These are phyloP conservation scores for Thecocarcelia acutangulata DNA, from an alignment of 2,888 invertebrate species.

Conservation along the genomic window DNA sequence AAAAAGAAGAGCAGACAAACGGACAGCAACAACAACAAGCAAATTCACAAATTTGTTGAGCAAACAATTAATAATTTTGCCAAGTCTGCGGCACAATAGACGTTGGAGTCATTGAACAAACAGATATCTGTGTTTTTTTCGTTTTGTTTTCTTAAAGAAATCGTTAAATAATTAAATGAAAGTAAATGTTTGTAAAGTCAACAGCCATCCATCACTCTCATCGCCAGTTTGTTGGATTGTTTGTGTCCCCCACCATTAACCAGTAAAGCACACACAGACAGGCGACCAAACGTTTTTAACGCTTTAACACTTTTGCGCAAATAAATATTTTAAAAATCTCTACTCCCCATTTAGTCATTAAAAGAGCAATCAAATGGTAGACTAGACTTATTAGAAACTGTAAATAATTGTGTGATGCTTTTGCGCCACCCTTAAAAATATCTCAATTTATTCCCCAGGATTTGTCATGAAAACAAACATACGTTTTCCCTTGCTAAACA, in stretches of 20 bases:
- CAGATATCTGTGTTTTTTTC: not conserved
- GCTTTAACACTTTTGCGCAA: conserved; percentile 50
- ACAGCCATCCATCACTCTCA: conserved; percentile 37
- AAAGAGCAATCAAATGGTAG: conserved; percentile 31
- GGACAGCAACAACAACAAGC: conserved; percentile 42
- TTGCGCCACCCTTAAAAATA: conserved; percentile 22
- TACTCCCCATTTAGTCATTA: conserved; percentile 1
- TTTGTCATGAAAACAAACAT: conserved; percentile 49
- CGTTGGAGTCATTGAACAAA: conserved; percentile 51
- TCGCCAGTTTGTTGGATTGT: conserved; percentile 7
- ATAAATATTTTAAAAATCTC: conserved; percentile 39
- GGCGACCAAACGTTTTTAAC: conserved; percentile 54
- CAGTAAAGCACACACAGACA: conserved; percentile 33
- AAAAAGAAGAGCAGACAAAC: no score
- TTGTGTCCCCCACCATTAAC: conserved; percentile 18
- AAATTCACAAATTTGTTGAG: conserved; percentile 67
- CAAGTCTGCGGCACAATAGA: not conserved
- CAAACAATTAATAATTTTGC: conserved; percentile 55
- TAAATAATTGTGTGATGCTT: conserved; percentile 46
- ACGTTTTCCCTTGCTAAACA: conserved; percentile 47
- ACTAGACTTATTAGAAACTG: conserved; percentile 54
- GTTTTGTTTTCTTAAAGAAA: conserved; percentile 52
- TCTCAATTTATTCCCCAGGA: conserved; percentile 34
- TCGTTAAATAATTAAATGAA: conserved; percentile 68
- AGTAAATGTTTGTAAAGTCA: conserved; percentile 63